These are phyloP conservation scores for Bombus vancouverensis DNA, from an alignment of 1,140 invertebrate genomes.

Conservation along the genomic window DNA sequence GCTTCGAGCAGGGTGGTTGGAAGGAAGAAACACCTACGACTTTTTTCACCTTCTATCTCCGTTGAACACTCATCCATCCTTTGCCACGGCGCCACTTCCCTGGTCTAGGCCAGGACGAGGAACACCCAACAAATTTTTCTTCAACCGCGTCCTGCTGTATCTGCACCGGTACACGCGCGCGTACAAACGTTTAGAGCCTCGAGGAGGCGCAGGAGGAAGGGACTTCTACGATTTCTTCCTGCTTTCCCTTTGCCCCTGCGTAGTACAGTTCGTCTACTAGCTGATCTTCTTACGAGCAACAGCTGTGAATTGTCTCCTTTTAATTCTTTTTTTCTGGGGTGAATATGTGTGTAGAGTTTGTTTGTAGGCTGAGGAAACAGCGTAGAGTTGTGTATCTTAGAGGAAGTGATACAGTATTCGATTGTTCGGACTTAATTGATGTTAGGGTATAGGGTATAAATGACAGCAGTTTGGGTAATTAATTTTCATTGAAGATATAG, in stretches of 20 bases:
- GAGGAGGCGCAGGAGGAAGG: neutral
- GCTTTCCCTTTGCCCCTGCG: neutral
- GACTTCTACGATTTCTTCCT: slow-evolving; percentile 21
- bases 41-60: slow-evolving; percentile 43
- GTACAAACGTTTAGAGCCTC: neutral
- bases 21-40: slow-evolving; percentile 43
- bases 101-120: slow-evolving; percentile 1
- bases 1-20: slow-evolving; percentile 24
- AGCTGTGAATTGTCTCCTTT: neutral
- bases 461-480: neutral
- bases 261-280: neutral
- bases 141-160: slow-evolving; percentile 12
- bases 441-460: neutral
- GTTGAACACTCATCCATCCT: slow-evolving; percentile 23
- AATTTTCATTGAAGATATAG: neutral
- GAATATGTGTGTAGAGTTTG: neutral
- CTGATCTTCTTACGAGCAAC: neutral
- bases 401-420: neutral
- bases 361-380: neutral
- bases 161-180: slow-evolving; percentile 4
- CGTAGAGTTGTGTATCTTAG: neutral
- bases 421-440: neutral
- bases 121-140: slow-evolving; percentile 14
- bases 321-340: neutral
- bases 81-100: slow-evolving; percentile 15